Conservation (phyloP, 1,140 invertebrate genomes). For the Ladona fulva region DNA sequence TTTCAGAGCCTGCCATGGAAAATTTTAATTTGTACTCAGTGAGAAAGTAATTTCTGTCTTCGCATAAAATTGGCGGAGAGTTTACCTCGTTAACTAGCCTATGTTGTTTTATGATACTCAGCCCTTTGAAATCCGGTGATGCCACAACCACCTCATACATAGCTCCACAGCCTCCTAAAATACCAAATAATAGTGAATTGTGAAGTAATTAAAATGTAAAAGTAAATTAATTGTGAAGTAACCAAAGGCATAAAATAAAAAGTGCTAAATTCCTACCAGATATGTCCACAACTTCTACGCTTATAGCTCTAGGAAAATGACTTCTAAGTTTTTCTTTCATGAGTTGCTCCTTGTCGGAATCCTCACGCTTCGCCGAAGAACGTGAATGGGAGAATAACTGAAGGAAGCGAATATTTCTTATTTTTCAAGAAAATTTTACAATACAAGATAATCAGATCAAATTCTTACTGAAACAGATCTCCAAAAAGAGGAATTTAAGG, state of each 20-base stretch:
- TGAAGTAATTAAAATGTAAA: too few relatives aligned
- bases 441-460: too few relatives aligned
- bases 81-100: slow-evolving; percentile 61
- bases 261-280: slow-evolving; percentile 39
- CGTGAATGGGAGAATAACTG: too few relatives aligned
- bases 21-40: slow-evolving; percentile 12
- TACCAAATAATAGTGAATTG: slow-evolving; percentile 19
- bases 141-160: slow-evolving; percentile 78
- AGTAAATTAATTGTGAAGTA: background rate
- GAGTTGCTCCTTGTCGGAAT: background rate
- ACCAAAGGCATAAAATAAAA: background rate
- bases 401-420: too few relatives aligned
- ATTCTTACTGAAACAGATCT: too few relatives aligned
- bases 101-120: slow-evolving; percentile 72
- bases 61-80: background rate
- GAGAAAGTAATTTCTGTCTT: slow-evolving; percentile 15
- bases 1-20: slow-evolving; percentile 48
- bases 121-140: slow-evolving; percentile 63
- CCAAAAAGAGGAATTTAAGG: too few relatives aligned
- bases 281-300: slow-evolving; percentile 60
- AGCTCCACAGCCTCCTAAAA: slow-evolving; percentile 71
- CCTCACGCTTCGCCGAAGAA: too few relatives aligned
- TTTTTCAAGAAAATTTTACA: too few relatives aligned
- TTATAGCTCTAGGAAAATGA: slow-evolving; percentile 52
- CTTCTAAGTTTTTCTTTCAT: background rate